Percentiles rank a stretch among this genome's conserved stretches.
Conservation (phyloP, 2,888 invertebrate genomes). For the Hypomecis atomaria region DNA sequence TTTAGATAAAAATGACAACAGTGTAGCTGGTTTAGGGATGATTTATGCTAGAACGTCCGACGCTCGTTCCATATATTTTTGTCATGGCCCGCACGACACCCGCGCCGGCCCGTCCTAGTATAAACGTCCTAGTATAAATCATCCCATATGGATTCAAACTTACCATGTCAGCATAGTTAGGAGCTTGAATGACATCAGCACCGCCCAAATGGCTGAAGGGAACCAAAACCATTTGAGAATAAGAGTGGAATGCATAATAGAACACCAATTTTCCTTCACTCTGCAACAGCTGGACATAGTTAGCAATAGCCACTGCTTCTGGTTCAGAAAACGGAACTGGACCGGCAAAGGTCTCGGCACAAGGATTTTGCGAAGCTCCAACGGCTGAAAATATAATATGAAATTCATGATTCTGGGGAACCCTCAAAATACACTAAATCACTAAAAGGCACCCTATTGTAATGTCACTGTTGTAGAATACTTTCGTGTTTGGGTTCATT, state of each 20-base stretch:
- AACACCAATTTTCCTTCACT: slow-evolving; percentile 62
- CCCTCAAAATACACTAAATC: no score
- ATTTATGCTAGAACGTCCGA: no score
- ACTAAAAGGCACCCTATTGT: no score
- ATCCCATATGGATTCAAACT: slow-evolving; percentile 39
- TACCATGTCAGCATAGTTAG: slow-evolving; percentile 75
- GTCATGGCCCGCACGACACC: no score
- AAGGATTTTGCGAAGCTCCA: slow-evolving; percentile 74
- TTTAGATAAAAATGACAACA: no score
- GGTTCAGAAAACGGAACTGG: slow-evolving; percentile 81
- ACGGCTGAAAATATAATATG: slow-evolving; percentile 51
- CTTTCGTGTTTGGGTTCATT: no score
- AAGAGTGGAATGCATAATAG: slow-evolving; percentile 85
- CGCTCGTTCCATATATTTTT: no score
- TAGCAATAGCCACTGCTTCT: slow-evolving; percentile 74
- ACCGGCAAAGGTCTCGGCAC: slow-evolving; percentile 82
- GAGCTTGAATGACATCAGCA: slow-evolving; percentile 50
- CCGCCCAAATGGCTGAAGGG: slow-evolving; percentile 74
- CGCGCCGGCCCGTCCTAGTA: no score
- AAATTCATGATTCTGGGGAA: not conserved
- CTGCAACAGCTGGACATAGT: slow-evolving; percentile 62
- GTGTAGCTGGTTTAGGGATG: no score
- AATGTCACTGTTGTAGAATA: no score
- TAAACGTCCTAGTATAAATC: no score
- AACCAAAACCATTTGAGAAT: slow-evolving; percentile 79